Percentiles rank a stretch among this genome's conserved stretches.
Conservation (phyloP, 2,113 vertebrate species). For the Syngnathus floridae region DNA sequence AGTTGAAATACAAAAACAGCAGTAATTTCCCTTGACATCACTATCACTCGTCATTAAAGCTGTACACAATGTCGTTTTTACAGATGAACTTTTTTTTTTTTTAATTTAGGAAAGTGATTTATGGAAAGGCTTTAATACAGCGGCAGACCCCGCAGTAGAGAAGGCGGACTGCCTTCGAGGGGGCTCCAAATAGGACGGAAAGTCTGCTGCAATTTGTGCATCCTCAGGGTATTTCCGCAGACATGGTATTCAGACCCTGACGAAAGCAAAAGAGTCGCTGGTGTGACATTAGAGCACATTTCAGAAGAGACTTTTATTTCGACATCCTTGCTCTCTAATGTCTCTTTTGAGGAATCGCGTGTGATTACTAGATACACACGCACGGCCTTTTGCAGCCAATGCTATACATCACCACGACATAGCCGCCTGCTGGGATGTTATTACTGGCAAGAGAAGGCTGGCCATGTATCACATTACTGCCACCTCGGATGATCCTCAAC, state of each 20-base stretch:
- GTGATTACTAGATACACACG: constrained; percentile 45
- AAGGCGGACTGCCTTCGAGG: background rate
- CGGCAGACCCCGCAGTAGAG: too few relatives aligned
- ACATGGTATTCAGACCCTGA: constrained; percentile 18
- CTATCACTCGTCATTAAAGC: too few relatives aligned
- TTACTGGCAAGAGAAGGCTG: constrained; percentile 34
- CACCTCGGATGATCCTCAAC: constrained; percentile 41
- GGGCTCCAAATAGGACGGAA: background rate
- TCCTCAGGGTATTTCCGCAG: background rate
- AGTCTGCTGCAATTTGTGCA: background rate
- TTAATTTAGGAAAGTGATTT: too few relatives aligned
- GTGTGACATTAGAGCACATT: constrained; percentile 38
- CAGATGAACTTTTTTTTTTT: too few relatives aligned
- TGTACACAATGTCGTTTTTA: too few relatives aligned
- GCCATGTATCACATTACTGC: constrained; percentile 53
- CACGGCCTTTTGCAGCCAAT: constrained; percentile 15
- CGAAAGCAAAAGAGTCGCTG: constrained; percentile 11
- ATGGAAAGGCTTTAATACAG: too few relatives aligned
- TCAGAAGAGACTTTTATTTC: constrained; percentile 27
- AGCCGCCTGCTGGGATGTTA: constrained; percentile 39
- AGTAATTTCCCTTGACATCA: too few relatives aligned
- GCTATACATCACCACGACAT: constrained; percentile 53
- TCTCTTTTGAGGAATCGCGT: constrained; percentile 25
- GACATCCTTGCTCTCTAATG: constrained; percentile 25
- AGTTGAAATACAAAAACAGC: too few relatives aligned